Conservation (phyloP, 2,113 vertebrate species). For the Menura novaehollandiae region DNA sequence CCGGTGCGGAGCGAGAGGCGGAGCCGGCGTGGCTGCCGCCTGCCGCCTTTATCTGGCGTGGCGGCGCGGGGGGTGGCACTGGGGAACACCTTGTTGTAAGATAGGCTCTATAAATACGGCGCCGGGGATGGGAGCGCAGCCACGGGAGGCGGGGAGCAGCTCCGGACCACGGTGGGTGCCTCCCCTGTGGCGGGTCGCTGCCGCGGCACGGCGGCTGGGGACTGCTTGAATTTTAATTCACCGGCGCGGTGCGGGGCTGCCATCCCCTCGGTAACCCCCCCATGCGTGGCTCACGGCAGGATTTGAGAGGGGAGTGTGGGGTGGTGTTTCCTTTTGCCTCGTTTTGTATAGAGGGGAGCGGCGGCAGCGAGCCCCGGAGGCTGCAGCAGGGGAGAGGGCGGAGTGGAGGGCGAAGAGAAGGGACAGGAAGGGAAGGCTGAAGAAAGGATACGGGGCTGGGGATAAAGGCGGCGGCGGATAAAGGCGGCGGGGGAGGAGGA, state of each 20-base stretch:
- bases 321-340: neutral
- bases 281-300: neutral
- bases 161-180: conserved; percentile 33
- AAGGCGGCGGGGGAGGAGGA: neutral
- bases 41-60: conserved; percentile 56
- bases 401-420: neutral
- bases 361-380: neutral
- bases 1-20: conserved; percentile 62
- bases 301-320: neutral
- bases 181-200: neutral
- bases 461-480: neutral
- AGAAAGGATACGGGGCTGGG: neutral
- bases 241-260: neutral
- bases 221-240: neutral
- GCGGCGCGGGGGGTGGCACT: conserved; percentile 64
- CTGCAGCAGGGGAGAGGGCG: neutral
- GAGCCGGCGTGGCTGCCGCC: conserved; percentile 51
- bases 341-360: neutral
- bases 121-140: conserved; percentile 57
- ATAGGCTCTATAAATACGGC: conserved; percentile 67
- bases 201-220: too few species aligned
- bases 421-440: neutral
- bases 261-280: too few species aligned
- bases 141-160: neutral
- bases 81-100: conserved; percentile 54